Evolutionary conservation across 2,113 vertebrate species (phyloP), one percentile per base, ranked within the genome.

Genomic region (Hippocampus comes): DNA sequence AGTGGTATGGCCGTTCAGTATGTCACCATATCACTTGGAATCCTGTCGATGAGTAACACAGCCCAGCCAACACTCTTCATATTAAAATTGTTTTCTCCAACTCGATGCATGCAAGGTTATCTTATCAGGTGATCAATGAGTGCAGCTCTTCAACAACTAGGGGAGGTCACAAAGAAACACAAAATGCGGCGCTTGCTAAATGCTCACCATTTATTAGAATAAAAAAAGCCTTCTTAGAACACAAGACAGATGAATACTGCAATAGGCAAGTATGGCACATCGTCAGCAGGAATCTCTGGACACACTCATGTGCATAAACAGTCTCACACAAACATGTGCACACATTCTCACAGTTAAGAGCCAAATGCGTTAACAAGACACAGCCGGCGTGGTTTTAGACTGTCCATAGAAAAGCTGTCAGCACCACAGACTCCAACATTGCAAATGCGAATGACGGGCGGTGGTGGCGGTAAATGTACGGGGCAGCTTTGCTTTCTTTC

Each of bases 131-230:
- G 34, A 38, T 38, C 34, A 38, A 6, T 38, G 34, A 38, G 34
- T 38, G 5, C 34, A 38, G 34, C 34, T 38, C 34, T 38, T 38
- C 0, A 38, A 38, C 34, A 38, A 38, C 34, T 1, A 38, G 34
- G 34, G 34, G 34, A 38, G 5, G 34, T 38, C 34, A 38, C 34
- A 38, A 38, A 38, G 34, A 38, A 38, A 38, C 34, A 46, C 43
- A 49, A 55, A 55, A 55, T 9, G 9, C 9, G 21, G 4, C 17
- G 12, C 49, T 76, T 56, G 25, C 74, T 74, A 87, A 88, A 85
- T 88, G 78, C 74, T 79, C 53, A 42, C 88, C 83, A 84, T 93
- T 94, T 90, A 84, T 93, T 94, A 92, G 84, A 89, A 48, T 66
- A 93, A 93, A 94, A 88, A 88, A 89, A 91, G 90, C 84, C 57